These are phyloP conservation scores for Campoplex capitator DNA, from an alignment of 2,888 invertebrate genomes.

Conservation along the genomic window DNA sequence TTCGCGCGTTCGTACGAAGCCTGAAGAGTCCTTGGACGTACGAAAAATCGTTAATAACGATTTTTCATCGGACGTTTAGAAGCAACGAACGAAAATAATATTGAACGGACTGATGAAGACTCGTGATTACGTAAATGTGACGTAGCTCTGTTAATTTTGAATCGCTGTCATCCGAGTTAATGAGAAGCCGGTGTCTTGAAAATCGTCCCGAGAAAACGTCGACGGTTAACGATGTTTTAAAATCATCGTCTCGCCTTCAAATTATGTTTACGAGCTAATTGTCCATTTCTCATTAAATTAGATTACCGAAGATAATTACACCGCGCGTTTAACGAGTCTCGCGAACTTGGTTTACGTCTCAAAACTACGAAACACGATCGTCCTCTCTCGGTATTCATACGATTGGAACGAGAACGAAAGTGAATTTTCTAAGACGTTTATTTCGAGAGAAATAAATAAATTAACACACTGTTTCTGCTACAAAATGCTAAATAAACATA, in stretches of 20 bases:
- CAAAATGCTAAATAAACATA: too few species aligned
- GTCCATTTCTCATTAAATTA: conserved; percentile 22
- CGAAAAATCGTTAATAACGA: background rate
- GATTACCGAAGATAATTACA: conserved; percentile 2
- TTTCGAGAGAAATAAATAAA: too few species aligned
- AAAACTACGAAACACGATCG: background rate
- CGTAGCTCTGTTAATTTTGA: conserved; percentile 1
- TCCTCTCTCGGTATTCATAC: background rate
- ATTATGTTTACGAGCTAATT: conserved; percentile 29
- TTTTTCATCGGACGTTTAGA: background rate
- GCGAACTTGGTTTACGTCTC: background rate
- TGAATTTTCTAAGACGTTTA: background rate
- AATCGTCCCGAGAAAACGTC: background rate
- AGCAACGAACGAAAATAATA: background rate
- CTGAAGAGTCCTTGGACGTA: background rate
- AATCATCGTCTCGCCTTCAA: conserved; percentile 25
- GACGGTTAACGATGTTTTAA: conserved; percentile 17
- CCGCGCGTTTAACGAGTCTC: background rate
- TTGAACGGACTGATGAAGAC: background rate
- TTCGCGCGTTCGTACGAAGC: background rate
- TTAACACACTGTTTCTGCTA: too few species aligned
- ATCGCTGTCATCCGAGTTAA: conserved; percentile 21
- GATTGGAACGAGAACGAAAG: background rate
- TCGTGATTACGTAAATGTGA: conserved; percentile 9
- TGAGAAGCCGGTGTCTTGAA: conserved; percentile 35